Conservation (phyloP, 2,888 invertebrate genomes). For the Hirtodrosophila trivittata region DNA sequence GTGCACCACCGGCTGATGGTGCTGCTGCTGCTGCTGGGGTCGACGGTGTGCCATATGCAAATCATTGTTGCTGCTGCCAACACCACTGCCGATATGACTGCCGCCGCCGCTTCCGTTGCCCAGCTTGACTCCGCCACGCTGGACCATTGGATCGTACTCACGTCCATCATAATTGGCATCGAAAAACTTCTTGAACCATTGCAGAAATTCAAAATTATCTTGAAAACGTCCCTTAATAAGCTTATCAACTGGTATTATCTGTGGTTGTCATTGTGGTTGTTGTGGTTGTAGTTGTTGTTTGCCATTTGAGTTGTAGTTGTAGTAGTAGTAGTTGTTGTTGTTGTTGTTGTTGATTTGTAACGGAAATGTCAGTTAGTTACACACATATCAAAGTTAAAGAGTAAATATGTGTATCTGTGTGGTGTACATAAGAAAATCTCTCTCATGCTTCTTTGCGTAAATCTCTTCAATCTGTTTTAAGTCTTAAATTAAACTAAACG, state of each 20-base stretch:
- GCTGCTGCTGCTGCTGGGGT: conserved; percentile 28
- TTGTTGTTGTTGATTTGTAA: conserved; percentile 73
- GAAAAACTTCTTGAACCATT: conserved; percentile 99
- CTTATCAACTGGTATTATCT: conserved; percentile 99
- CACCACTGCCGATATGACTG: conserved; percentile 85
- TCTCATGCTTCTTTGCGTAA: too few relatives aligned
- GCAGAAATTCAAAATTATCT: conserved; percentile 99
- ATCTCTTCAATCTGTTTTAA: too few relatives aligned
- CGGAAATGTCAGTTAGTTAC: conserved; percentile 72
- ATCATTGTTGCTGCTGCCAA: conserved; percentile 84
- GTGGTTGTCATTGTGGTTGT: conserved; percentile 79
- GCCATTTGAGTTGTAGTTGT: conserved; percentile 12
- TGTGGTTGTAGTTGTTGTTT: conserved; percentile 65
- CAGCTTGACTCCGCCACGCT: conserved; percentile 92
- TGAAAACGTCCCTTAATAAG: conserved; percentile 99
- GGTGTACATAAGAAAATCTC: too few relatives aligned
- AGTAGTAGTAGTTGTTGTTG: conserved; percentile 36
- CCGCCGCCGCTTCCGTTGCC: conserved; percentile 87
- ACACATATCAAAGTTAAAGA: conserved; percentile 38
- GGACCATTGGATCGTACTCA: conserved; percentile 96
- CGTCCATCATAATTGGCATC: conserved; percentile 99
- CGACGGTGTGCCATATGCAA: conserved; percentile 79
- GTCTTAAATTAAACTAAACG: too few relatives aligned
- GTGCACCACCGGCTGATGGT: conserved; percentile 22
- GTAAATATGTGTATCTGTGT: conserved; percentile 23